Evolutionary conservation across 2,888 invertebrate species (phyloP).

Genomic region (Nemotelus pantherinus): DNA sequence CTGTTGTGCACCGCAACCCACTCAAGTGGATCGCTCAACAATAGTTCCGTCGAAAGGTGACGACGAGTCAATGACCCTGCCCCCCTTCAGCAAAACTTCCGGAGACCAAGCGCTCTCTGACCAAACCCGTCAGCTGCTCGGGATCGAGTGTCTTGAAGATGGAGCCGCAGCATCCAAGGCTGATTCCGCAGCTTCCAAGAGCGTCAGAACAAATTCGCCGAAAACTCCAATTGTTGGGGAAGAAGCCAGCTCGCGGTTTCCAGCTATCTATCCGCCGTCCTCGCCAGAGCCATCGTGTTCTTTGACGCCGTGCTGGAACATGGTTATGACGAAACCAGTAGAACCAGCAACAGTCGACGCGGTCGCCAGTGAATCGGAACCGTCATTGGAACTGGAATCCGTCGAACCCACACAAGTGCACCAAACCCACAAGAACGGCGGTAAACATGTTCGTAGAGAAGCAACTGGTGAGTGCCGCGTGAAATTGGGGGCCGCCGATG

Average conservation of each 20-base stretch:
- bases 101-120: background rate
- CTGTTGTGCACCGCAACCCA: background rate
- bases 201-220: background rate
- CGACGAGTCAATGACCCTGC: slow-evolving; percentile 35
- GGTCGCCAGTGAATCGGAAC: slow-evolving; percentile 16
- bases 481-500: slow-evolving; percentile 9
- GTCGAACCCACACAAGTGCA: slow-evolving; percentile 23
- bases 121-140: background rate
- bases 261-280: background rate
- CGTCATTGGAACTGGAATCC: background rate
- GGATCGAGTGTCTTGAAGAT: background rate
- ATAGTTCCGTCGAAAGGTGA: background rate
- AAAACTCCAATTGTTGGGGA: background rate
- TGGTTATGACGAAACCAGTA: background rate
- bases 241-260: background rate
- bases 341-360: background rate
- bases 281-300: background rate
- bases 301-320: background rate
- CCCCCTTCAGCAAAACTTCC: background rate
- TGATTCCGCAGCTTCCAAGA: background rate
- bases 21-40: background rate
- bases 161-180: background rate
- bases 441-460: background rate
- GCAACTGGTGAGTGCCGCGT: slow-evolving; percentile 12
- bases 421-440: background rate